Percentiles rank a stretch among this genome's conserved stretches.
These are phyloP conservation scores for Scartelaos histophorus DNA, from an alignment of 2,113 vertebrate species.

Conservation along the genomic window DNA sequence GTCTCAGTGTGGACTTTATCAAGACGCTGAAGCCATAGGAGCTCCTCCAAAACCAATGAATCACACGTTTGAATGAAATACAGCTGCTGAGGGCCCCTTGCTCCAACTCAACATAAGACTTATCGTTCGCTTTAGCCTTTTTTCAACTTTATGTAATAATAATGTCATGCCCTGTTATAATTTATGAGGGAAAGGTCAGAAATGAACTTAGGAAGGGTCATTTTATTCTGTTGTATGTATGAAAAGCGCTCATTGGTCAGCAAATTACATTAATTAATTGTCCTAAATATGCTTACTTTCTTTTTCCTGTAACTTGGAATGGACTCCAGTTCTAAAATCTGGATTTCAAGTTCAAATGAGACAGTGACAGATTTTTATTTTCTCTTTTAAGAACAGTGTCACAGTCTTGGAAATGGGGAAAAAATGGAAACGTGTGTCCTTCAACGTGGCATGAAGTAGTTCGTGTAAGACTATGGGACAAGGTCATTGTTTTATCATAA, in stretches of 20 bases:
- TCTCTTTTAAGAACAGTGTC: no score
- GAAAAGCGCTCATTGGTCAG: background rate
- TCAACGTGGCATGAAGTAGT: no score
- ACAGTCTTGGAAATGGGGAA: no score
- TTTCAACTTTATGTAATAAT: slow-evolving; percentile 6
- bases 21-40: background rate
- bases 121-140: background rate
- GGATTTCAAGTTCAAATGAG: no score
- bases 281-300: no score
- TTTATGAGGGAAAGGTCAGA: background rate
- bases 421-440: no score
- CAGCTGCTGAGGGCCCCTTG: background rate
- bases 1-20: background rate
- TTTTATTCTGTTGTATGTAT: background rate
- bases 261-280: no score
- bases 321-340: no score
- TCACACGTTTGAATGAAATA: background rate
- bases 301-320: no score
- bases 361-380: no score
- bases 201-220: background rate
- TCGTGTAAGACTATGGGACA: no score
- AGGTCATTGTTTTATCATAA: no score
- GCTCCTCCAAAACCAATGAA: slow-evolving; percentile 2
- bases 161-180: background rate
- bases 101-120: background rate